Base-by-base conservation (phyloP, 2,113 vertebrate species). In the Semicossyphus pulcher region DNA sequence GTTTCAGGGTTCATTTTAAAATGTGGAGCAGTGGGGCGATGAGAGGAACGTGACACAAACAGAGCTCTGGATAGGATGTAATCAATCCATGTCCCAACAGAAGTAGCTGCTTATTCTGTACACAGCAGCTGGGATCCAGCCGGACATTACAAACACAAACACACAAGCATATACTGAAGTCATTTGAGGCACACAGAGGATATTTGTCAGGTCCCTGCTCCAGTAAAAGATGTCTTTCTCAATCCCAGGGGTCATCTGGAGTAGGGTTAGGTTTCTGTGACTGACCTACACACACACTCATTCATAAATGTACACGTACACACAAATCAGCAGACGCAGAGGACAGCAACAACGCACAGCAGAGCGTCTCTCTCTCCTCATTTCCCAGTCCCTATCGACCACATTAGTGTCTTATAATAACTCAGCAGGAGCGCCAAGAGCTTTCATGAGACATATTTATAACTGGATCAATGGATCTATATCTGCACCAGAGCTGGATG, bases 381-480 rank as follows among this genome's bases (percentile, higher is more conserved):
- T 72, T 80, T 75, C 62, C 61, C 49, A 63, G 51, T 64, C 36
- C 14, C 10, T 20, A 72, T 77, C 1, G 49, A 82, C 34, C 23
- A 4, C 67, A 68, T 77, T 31, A 42, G 61, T 31, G 36, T 68
- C 64, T 5, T 58, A 74, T 79, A 78, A 85, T 85, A 85, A 85
- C 81, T 79, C 75, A 41, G 41, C 61, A 28, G 77, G 11, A 53
- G 54, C n/a, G 2, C 64, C 10, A 10, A 75, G 70, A 45, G 80
- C 66, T 49, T 61, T 56, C 70, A 61, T 10, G 3, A 32, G 63
- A 64, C 44, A 48, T 47, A 83, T 85, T 83, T 81, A 83, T 25
- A 68, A 66, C 64, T 16, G 4, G 48, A 75, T 85, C 78, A 51
- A 80, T 85, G 44, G 34, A 42, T 71, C 71, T 15, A 49, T 54